These are phyloP conservation scores for Saguinus midas DNA, from an alignment of 2,113 vertebrate species.

Conservation along the genomic window DNA sequence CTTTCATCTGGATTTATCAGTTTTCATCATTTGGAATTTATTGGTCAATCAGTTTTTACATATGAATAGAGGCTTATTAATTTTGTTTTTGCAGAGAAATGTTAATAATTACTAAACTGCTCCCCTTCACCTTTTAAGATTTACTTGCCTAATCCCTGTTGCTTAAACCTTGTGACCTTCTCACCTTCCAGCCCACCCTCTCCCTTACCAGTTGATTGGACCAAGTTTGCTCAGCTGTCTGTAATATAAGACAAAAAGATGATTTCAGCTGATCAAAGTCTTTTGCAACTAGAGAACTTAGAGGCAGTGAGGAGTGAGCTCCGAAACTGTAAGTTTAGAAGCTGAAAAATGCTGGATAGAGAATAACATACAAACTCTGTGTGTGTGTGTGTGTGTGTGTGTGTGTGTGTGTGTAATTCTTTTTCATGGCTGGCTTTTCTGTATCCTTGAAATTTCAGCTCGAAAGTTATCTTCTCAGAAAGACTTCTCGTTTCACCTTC, in stretches of 20 bases:
- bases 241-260: neutral
- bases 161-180: neutral
- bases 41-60: too few species aligned
- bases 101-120: neutral
- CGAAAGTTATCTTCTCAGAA: neutral
- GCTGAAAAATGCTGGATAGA: neutral
- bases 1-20: neutral
- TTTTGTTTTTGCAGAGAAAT: neutral
- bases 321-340: neutral
- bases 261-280: neutral
- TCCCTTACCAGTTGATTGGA: neutral
- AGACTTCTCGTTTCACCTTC: neutral
- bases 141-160: neutral
- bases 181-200: neutral
- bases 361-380: neutral
- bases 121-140: neutral
- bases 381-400: neutral
- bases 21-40: neutral
- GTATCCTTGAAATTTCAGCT: neutral
- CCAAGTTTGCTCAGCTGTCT: neutral
- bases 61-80: too few species aligned
- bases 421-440: neutral
- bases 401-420: neutral
- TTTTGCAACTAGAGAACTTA: neutral
- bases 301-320: neutral